Conservation (phyloP, 2,797 vertebrate genomes). For the Heteromormyrus szaboi region DNA sequence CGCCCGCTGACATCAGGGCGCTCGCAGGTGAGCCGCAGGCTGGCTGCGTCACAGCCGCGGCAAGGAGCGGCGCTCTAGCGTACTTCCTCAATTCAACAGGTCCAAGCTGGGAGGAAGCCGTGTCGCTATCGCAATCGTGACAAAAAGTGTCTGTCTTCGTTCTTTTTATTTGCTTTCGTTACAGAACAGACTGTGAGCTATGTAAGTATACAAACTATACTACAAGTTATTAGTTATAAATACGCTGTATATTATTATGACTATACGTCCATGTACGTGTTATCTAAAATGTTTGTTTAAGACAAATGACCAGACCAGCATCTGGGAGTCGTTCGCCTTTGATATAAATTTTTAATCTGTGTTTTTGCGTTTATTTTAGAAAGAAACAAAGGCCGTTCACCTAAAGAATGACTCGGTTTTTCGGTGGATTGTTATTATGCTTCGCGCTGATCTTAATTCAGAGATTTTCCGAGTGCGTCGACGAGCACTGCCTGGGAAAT, state of each 20-base stretch:
- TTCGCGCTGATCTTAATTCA: constrained; percentile 26
- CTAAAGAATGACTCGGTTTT: constrained; percentile 16
- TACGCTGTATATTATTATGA: not conserved
- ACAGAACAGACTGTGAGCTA: not conserved
- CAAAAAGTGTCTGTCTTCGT: not conserved
- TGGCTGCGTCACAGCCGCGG: not conserved
- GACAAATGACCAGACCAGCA: not conserved
- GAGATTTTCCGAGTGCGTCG: constrained; percentile 17
- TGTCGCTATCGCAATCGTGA: not conserved
- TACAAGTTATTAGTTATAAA: not conserved
- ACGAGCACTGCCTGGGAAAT: constrained; percentile 40
- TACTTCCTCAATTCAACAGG: not conserved
- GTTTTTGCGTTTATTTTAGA: not conserved
- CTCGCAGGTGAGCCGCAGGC: not conserved
- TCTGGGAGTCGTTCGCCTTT: not conserved
- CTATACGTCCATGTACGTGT: not conserved
- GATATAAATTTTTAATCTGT: not conserved
- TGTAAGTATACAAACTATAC: not conserved
- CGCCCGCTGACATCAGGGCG: not conserved
- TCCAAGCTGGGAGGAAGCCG: not conserved
- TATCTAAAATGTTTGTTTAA: not conserved
- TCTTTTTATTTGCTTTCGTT: not conserved
- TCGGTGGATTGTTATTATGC: constrained; percentile 30
- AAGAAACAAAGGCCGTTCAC: not conserved
- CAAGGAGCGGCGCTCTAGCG: not conserved